Percentiles rank a stretch among this genome's conserved stretches.
phyloP scores from a whole-genome alignment of 2,113 vertebrate genomes.

The Tyto alba region DNA sequence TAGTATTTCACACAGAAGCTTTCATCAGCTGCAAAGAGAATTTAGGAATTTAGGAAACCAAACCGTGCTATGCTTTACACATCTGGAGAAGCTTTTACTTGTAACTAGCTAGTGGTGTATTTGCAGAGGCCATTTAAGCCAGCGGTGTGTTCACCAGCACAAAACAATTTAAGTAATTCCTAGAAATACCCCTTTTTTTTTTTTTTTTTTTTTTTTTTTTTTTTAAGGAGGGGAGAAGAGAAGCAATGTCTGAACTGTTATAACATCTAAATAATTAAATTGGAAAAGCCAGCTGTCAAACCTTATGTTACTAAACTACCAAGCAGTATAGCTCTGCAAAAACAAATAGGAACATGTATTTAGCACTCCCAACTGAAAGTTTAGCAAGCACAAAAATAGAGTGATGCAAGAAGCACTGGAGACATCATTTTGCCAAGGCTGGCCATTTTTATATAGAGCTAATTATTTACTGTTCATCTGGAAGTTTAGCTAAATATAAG shows the following conservation, averaged over 20 bases:
- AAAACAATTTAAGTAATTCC: neutral
- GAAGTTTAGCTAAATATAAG: conserved; percentile 22
- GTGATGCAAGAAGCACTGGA: neutral
- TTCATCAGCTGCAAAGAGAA: neutral
- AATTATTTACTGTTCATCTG: conserved; percentile 28
- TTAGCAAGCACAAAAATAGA: neutral
- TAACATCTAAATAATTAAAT: neutral
- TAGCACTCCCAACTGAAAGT: neutral
- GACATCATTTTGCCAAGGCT: neutral
- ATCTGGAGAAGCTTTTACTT: conserved; percentile 8
- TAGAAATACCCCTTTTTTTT: neutral
- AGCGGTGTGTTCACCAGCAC: neutral
- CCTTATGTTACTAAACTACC: neutral
- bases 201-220: neutral
- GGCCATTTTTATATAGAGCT: conserved; percentile 22
- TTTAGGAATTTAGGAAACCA: neutral
- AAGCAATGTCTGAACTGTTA: neutral
- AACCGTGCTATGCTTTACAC: neutral
- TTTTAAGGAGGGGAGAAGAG: neutral
- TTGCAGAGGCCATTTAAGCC: neutral
- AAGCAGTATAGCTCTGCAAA: neutral
- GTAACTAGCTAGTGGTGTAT: neutral
- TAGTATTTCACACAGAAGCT: neutral
- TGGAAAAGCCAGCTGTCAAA: conserved; percentile 35
- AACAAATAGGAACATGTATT: neutral